Base-by-base conservation (phyloP, 2,888 invertebrate species). In the Limnephilus lunatus region DNA sequence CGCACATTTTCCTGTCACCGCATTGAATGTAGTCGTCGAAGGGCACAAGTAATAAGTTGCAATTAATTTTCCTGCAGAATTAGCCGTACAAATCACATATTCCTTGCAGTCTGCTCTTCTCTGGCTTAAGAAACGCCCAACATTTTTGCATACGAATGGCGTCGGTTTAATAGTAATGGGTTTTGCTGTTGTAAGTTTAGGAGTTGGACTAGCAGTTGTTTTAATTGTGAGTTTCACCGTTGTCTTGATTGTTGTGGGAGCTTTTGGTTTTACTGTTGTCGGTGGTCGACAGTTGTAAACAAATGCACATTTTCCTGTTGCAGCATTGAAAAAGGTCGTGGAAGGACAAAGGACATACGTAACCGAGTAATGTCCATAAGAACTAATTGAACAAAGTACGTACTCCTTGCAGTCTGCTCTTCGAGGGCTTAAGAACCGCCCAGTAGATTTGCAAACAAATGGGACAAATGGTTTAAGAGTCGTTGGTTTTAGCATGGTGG, bases 381-480 rank as follows among this genome's bases (percentile, higher is more conserved):
- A 39, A 82, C 89, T 91, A 31, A 53, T 81, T 31, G 53, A 44
- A 32, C 91, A 91, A 44, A 91, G 39, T 25, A 89, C 44, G 30
- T 91, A 91, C 9, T 87, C 81, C 83, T 83, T 91, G 30, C 91
- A 91, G 15, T 91, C 85, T 7, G 25, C 11, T 15, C 32, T 53
- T 30, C 48, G 30, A 31, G 80, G 48, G 35, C 87, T 82, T 53
- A 48, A n/a, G 25, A 53, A 89, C 4, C 89, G 31, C 25, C 91
- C 91, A 81, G 30, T 7, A n/a, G 88, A n/a, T 48, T n/a, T 31
- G 88, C 91, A 91, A 83, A 83, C n/a, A 68, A 89, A 89, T 25
- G 81, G 44, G n/a, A n/a, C 14, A 1, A 35, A 15, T n/a, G 89
- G 44, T 53, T 87, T 81, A 25, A 53, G 89, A 11, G 39, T 91